These are phyloP conservation scores for Oscheius sp. DNA, from an alignment of 2,888 invertebrate species.

Conservation along the genomic window DNA sequence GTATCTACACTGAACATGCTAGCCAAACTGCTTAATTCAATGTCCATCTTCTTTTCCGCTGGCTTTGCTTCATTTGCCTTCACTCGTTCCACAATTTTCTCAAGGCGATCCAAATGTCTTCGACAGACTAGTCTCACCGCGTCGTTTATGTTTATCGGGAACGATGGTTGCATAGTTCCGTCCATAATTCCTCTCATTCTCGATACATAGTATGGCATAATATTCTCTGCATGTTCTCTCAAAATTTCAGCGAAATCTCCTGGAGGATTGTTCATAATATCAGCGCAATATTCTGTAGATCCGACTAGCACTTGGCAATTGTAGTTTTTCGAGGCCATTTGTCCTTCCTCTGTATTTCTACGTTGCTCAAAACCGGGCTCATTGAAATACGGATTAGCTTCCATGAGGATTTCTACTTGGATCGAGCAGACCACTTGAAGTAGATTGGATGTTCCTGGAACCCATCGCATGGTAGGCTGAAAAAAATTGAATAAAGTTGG, in stretches of 20 bases:
- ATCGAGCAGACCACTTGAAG: constrained; percentile 38
- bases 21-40: background rate
- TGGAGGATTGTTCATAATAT: constrained; percentile 16
- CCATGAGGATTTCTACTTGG: constrained; percentile 34
- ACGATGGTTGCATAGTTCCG: background rate
- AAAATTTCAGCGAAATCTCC: constrained; percentile 2
- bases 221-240: background rate
- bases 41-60: background rate
- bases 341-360: constrained; percentile 30
- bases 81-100: background rate
- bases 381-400: constrained; percentile 36
- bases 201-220: background rate
- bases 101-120: background rate
- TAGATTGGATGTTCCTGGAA: constrained; percentile 29
- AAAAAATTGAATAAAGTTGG: background rate
- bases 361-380: constrained; percentile 37
- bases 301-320: constrained; percentile 23
- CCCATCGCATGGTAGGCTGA: constrained; percentile 28
- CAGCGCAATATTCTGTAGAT: constrained; percentile 30
- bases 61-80: background rate
- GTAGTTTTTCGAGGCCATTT: constrained; percentile 25
- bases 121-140: background rate
- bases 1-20: constrained; percentile 1
- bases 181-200: background rate
- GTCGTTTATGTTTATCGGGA: constrained; percentile 4